Conservation (phyloP, 2,888 invertebrate species). For the Rotaria socialis region DNA sequence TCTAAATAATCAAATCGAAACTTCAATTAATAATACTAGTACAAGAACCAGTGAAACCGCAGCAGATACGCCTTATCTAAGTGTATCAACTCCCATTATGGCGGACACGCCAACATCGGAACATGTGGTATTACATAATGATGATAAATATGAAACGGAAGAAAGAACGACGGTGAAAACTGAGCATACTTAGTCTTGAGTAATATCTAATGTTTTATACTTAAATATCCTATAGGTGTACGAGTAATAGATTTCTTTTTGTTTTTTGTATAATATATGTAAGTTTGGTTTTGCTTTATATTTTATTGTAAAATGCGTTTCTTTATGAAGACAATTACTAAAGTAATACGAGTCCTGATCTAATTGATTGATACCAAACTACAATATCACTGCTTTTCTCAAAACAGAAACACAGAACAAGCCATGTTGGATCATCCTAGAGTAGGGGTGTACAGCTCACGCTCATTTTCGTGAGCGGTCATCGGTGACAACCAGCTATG, state of each 20-base stretch:
- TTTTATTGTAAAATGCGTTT: not conserved
- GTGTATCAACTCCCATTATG: not conserved
- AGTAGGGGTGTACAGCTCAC: too few species aligned
- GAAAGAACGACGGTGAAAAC: not conserved
- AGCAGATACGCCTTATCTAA: not conserved
- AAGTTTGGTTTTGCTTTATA: not conserved
- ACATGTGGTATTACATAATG: too few species aligned
- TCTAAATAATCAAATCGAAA: not conserved
- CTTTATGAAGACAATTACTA: not conserved
- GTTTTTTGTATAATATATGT: not conserved
- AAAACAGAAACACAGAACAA: too few species aligned
- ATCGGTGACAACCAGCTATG: too few species aligned
- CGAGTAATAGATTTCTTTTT: not conserved
- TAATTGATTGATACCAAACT: too few species aligned
- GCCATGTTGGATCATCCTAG: too few species aligned
- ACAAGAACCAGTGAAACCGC: not conserved
- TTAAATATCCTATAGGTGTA: too few species aligned
- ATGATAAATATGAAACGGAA: not conserved
- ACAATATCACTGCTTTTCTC: too few species aligned
- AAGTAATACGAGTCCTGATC: too few species aligned
- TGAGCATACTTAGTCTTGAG: not conserved
- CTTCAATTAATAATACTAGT: too few species aligned
- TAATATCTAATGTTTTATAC: not conserved
- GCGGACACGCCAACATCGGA: too few species aligned
- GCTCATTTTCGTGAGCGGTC: too few species aligned